Percentiles rank a stretch among this genome's conserved stretches.
These are phyloP conservation scores for Phalanger gymnotis DNA, from an alignment of 2,797 vertebrate genomes.

Conservation along the genomic window DNA sequence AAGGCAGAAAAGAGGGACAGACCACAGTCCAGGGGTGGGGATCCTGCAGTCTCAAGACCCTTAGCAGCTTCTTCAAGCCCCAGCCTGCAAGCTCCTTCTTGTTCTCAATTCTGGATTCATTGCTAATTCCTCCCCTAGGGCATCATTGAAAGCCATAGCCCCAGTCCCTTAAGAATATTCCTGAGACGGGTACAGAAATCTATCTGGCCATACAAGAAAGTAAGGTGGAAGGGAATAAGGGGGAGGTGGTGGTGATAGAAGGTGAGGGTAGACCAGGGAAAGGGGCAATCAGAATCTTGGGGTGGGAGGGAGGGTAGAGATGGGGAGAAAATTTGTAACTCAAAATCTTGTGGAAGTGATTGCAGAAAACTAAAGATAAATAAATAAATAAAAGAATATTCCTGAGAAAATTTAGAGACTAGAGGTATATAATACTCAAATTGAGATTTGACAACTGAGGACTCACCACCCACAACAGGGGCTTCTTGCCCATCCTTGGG, in stretches of 20 bases:
- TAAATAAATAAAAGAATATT: no score
- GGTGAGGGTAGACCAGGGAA: no score
- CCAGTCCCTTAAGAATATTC: not conserved
- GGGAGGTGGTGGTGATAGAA: no score
- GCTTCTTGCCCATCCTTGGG: slow-evolving; percentile 87
- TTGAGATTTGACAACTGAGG: slow-evolving; percentile 89
- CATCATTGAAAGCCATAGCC: not conserved
- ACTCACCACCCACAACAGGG: slow-evolving; percentile 88
- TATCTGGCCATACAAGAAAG: no score
- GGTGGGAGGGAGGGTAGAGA: no score
- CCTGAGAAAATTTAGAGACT: not conserved
- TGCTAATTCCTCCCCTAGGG: not conserved
- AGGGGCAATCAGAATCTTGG: no score
- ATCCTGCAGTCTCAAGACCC: no score
- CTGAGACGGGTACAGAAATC: no score
- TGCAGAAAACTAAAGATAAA: no score
- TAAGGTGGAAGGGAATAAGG: no score
- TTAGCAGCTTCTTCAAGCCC: not conserved
- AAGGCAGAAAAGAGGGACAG: not conserved
- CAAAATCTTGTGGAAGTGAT: no score
- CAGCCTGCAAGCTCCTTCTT: not conserved
- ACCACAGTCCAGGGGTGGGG: not conserved
- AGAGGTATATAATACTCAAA: not conserved
- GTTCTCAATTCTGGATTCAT: not conserved
- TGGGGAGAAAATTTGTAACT: no score